Percentiles rank a stretch among this genome's conserved stretches.
phyloP scores from a whole-genome alignment of 2,797 vertebrate species.

The Dermochelys coriacea region DNA sequence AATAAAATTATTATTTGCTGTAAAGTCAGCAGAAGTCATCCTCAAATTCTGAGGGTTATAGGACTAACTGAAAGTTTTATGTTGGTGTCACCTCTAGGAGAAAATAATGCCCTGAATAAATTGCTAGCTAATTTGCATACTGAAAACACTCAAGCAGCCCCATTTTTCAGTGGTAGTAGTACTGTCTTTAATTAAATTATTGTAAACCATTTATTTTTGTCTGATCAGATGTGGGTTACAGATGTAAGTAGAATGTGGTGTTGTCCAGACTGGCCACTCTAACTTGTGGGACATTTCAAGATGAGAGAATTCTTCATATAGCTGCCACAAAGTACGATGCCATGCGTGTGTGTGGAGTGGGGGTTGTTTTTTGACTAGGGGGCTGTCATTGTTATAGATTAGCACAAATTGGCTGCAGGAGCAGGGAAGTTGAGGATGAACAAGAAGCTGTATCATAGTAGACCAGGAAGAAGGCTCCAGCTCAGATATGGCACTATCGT shows the following conservation, averaged over 20 bases:
- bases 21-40: background rate
- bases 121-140: background rate
- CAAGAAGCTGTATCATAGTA: no score
- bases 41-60: background rate
- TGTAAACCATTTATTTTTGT: rapidly evolving
- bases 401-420: background rate
- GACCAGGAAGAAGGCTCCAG: rapidly evolving
- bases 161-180: background rate
- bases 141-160: background rate
- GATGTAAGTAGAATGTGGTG: background rate
- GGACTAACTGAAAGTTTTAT: background rate
- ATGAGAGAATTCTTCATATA: no score
- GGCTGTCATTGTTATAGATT: background rate
- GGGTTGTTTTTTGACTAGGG: background rate
- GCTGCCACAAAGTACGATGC: no score
- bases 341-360: no score
- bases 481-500: background rate
- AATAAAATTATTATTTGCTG: background rate
- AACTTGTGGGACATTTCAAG: no score
- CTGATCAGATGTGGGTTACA: background rate
- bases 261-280: no score
- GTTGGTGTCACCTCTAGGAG: background rate
- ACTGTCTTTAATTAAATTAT: background rate
- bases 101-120: background rate
- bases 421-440: background rate